Conservation (phyloP, 2,113 vertebrate genomes). For the Acanthisitta chloris region DNA sequence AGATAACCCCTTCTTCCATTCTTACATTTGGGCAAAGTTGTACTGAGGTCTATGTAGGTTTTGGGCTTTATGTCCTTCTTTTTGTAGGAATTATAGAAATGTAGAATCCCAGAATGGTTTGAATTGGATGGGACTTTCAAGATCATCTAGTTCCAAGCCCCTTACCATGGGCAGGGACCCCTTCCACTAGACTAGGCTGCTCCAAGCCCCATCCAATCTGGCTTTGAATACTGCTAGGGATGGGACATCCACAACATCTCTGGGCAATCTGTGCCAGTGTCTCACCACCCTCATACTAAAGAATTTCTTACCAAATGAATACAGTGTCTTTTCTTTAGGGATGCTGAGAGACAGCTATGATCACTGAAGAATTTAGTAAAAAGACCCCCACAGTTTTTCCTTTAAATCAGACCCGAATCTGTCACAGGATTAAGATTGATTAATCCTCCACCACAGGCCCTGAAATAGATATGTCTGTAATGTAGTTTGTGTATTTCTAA, state of each 20-base stretch:
- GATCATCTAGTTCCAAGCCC: rapidly evolving
- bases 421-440: not conserved
- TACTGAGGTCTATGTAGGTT: not conserved
- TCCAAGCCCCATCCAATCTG: rapidly evolving
- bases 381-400: not conserved
- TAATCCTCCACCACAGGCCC: not conserved
- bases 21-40: not conserved
- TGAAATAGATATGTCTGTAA: not conserved
- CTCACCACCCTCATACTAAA: not conserved
- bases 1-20: not conserved
- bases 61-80: not conserved
- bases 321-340: not conserved
- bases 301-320: not conserved
- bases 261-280: not conserved
- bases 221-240: not conserved
- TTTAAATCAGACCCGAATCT: not conserved
- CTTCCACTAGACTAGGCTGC: not conserved
- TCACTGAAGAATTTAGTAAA: not conserved
- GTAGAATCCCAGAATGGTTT: not conserved
- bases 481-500: not conserved
- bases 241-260: not conserved
- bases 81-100: not conserved
- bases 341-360: not conserved
- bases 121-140: not conserved
- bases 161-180: not conserved